Evolutionary conservation across 2,113 vertebrate species (phyloP).

Genomic region (Desmodus rotundus): DNA sequence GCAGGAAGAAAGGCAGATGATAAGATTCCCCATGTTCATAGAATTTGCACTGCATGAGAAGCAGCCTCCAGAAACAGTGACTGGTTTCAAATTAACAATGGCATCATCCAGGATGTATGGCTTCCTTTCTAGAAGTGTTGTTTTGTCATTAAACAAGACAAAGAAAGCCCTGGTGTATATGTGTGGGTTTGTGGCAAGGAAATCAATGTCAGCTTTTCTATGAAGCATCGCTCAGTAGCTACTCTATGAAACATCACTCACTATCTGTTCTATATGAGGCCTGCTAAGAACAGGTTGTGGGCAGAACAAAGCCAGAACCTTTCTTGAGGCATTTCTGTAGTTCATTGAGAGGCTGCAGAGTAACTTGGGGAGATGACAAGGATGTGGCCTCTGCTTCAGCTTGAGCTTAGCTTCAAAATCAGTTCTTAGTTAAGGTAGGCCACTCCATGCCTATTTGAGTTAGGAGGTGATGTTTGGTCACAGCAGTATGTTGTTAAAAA

Average conservation of each 20-base stretch:
- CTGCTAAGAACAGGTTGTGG: background rate
- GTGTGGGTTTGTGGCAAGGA: background rate
- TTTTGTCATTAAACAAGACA: slow-evolving; percentile 11
- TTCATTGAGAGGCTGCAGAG: background rate
- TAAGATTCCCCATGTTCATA: background rate
- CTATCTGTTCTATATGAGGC: background rate
- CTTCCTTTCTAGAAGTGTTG: background rate
- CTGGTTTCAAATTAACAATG: background rate
- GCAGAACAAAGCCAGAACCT: background rate
- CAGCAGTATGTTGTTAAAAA: background rate
- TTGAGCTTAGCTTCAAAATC: background rate
- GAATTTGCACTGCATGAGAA: background rate
- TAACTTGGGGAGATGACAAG: background rate
- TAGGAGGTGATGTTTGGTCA: background rate
- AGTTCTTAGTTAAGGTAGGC: background rate
- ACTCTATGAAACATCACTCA: background rate
- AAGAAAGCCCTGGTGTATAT: background rate
- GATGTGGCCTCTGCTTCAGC: background rate
- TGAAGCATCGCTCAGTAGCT: background rate
- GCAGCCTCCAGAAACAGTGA: background rate
- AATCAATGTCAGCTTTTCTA: background rate
- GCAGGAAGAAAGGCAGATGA: slow-evolving; percentile 1
- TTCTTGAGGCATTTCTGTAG: background rate
- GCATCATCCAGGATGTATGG: background rate
- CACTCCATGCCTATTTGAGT: background rate